Percentiles rank a stretch among this genome's conserved stretches.
phyloP scores from a whole-genome alignment of 2,888 invertebrate genomes.

The Nasonia oneida region DNA sequence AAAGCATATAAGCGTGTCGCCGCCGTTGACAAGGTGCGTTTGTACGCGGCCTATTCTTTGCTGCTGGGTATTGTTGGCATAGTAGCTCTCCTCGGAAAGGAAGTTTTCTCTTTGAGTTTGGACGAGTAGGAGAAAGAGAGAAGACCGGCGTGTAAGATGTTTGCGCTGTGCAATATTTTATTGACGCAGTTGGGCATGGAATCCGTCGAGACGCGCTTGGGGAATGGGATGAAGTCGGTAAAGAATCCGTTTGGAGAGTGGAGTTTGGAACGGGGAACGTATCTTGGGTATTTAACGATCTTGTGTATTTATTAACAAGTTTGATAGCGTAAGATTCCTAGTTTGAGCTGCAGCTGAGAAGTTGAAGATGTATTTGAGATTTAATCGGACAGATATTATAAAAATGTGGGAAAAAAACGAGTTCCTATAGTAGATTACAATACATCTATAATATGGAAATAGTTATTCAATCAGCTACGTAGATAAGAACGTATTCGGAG shows the following conservation, averaged over 20 bases:
- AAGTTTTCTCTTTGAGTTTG: not conserved
- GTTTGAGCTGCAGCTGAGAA: too few species aligned
- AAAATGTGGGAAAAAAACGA: too few species aligned
- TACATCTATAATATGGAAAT: too few species aligned
- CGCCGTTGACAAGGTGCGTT: not conserved
- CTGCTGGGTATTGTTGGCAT: not conserved
- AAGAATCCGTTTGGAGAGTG: not conserved
- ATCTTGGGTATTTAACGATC: too few species aligned
- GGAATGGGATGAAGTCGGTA: not conserved
- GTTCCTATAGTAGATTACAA: too few species aligned
- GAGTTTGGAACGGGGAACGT: too few species aligned
- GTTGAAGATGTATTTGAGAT: too few species aligned
- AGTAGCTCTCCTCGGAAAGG: not conserved
- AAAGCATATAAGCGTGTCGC: not conserved
- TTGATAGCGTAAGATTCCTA: too few species aligned
- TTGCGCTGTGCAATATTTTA: not conserved
- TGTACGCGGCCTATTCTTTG: not conserved
- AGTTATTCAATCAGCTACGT: too few species aligned
- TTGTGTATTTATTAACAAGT: too few species aligned
- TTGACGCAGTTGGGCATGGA: not conserved
- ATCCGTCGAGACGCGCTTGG: not conserved
- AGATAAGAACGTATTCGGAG: too few species aligned
- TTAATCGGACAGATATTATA: too few species aligned
- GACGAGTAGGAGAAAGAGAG: not conserved
- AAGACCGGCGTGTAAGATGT: not conserved